Evolutionary conservation across 2,797 vertebrate genomes (phyloP).

Genomic region (Lycodopsis pacificus): DNA sequence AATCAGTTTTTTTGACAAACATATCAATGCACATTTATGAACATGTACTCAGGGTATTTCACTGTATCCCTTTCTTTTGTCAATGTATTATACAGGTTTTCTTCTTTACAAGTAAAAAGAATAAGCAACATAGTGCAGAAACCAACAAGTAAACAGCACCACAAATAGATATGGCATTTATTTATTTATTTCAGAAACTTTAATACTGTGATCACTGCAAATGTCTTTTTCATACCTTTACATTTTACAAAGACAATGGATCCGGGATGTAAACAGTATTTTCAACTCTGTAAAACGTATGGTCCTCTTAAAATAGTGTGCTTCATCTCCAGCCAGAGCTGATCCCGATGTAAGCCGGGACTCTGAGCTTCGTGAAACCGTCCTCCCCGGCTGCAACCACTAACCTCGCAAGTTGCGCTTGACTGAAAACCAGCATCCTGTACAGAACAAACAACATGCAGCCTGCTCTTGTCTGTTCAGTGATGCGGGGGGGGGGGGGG

Average conservation of each 20-base stretch:
- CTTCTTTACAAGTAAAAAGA: background rate
- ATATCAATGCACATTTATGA: background rate
- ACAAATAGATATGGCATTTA: slow-evolving; percentile 69
- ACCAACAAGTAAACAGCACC: slow-evolving; percentile 45
- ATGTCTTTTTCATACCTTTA: slow-evolving; percentile 84
- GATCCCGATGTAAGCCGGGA: slow-evolving; percentile 29
- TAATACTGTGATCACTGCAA: slow-evolving; percentile 87
- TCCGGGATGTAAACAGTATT: slow-evolving; percentile 83
- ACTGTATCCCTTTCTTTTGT: background rate
- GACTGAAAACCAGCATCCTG: slow-evolving; percentile 34
- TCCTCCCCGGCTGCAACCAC: slow-evolving; percentile 35
- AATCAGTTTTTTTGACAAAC: background rate
- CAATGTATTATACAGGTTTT: background rate
- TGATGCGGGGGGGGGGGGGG: background rate
- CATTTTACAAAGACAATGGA: slow-evolving; percentile 86
- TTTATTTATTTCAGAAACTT: slow-evolving; percentile 87
- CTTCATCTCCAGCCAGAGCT: slow-evolving; percentile 59
- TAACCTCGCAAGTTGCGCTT: slow-evolving; percentile 34
- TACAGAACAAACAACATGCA: slow-evolving; percentile 30
- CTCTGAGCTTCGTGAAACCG: slow-evolving; percentile 33
- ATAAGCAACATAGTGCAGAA: background rate
- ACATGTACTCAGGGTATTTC: background rate
- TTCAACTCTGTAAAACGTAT: slow-evolving; percentile 55
- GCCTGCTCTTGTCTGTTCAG: slow-evolving; percentile 36
- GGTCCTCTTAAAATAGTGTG: slow-evolving; percentile 64